Conservation (phyloP, 1,140 invertebrate species). For the Littorina saxatilis region DNA sequence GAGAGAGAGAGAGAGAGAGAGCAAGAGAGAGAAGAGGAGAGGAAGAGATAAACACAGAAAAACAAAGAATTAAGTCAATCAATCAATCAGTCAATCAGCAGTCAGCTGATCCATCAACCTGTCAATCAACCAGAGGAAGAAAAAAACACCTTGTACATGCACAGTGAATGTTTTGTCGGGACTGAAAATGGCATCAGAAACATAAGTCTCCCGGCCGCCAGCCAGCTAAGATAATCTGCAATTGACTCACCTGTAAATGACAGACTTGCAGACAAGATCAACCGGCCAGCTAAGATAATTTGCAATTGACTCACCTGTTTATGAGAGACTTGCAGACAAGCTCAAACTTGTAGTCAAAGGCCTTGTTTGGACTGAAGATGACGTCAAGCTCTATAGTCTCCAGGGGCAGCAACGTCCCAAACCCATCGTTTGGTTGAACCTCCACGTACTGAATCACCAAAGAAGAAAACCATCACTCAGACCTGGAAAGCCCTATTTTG, state of each 20-base stretch:
- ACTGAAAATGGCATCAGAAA: no score
- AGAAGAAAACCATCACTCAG: background rate
- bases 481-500: no score
- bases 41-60: slow-evolving; percentile 16
- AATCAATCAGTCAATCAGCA: no score
- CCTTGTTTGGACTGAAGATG: slow-evolving; percentile 74
- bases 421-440: slow-evolving; percentile 76
- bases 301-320: slow-evolving; percentile 72
- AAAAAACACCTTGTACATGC: no score
- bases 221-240: background rate
- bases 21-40: no score
- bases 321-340: slow-evolving; percentile 73
- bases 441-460: slow-evolving; percentile 72
- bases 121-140: no score
- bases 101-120: no score
- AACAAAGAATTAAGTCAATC: background rate
- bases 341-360: slow-evolving; percentile 73
- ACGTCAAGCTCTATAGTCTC: slow-evolving; percentile 74
- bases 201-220: no score
- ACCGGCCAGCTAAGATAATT: background rate
- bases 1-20: no score
- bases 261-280: background rate
- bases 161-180: no score
- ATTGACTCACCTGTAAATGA: background rate
- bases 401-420: slow-evolving; percentile 74